Evolutionary conservation across 2,113 vertebrate species (phyloP).

Genomic region (Lathamus discolor): DNA sequence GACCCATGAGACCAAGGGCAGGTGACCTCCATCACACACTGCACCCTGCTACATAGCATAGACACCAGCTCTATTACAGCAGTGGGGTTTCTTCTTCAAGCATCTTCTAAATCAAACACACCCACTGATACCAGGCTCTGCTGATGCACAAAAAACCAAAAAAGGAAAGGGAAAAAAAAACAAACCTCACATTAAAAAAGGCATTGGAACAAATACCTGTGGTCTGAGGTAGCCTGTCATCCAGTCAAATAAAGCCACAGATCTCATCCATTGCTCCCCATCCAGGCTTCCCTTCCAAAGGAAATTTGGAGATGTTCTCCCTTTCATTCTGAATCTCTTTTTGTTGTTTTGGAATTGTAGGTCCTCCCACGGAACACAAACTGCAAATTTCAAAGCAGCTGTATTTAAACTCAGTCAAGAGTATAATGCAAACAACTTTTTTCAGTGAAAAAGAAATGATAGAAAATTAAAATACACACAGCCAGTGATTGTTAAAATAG

Average conservation of each 20-base stretch:
- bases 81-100: background rate
- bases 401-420: constrained; percentile 26
- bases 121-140: background rate
- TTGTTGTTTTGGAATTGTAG: background rate
- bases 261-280: background rate
- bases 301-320: background rate
- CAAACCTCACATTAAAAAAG: background rate
- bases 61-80: background rate
- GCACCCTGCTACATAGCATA: fast-evolving
- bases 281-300: background rate
- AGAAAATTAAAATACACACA: constrained; percentile 35
- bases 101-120: background rate
- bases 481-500: constrained; percentile 53
- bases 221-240: background rate
- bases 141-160: background rate
- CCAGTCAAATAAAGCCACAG: background rate
- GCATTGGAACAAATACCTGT: background rate
- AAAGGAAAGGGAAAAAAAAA: background rate
- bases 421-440: constrained; percentile 37
- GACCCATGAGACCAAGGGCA: background rate
- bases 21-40: background rate
- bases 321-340: background rate
- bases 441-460: background rate
- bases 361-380: background rate
- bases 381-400: constrained; percentile 48